Base-by-base conservation (phyloP, 2,113 vertebrate species). In the Centropristis striata region DNA sequence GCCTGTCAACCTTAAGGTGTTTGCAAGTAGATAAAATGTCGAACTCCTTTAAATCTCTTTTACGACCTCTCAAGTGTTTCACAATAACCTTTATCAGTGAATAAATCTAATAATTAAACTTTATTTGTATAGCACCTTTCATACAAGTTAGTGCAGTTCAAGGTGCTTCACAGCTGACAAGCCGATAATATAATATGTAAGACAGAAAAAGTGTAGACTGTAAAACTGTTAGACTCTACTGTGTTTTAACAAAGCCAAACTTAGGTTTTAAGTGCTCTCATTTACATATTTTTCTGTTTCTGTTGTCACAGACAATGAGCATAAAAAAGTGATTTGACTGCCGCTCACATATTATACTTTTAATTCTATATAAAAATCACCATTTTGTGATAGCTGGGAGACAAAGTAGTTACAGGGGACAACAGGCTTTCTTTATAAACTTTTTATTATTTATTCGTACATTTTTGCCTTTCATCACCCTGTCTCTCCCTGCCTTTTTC, bases 391-490 rank as follows among this genome's bases (percentile, higher is more conserved):
- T 53, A 60, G n/a, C 20, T 44, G 8, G 9, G 20, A 42, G 41
- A 46, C 27, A 57, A 20, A 57, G 25, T 13, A 69, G 8, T 15
- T 23, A n/a, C 21, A 28, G 27, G 3, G 27, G 15, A 4, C 27
- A 13, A 59, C 37, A 6, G 1, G 11, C 0, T 25, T 37, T 57
- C 68, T 64, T 46, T 21, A 11, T 20, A 32, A 32, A 32, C 59
- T 55, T 68, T 47, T 36, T 8, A 32, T 32, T 32, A 32, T 65
- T 51, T 59, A 8, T 23, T 46, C 46, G 47, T 28, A 21, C 8
- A 37, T 51, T 65, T 76, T 42, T 25, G 20, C 55, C 55, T 66
- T 76, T 74, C 47, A 70, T 81, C 49, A 47, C 36, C 44, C 37
- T 46, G 18, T 80, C 61, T 70, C 36, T 69, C 41, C 18, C 51